Evolutionary conservation across 2,797 vertebrate genomes (phyloP).

Genomic region (Hemibagrus guttatus): DNA sequence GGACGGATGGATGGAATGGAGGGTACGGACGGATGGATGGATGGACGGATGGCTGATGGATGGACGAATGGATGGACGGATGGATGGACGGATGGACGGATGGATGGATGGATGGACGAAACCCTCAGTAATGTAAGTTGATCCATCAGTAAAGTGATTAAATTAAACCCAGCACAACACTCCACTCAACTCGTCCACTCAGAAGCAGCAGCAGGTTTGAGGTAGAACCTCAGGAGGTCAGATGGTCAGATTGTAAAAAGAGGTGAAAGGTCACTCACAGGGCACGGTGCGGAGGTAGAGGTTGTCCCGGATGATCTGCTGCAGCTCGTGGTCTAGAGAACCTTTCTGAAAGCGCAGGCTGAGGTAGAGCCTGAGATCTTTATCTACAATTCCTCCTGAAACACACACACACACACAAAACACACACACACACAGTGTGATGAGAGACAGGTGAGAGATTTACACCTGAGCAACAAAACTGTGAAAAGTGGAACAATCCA

Average conservation of each 20-base stretch:
- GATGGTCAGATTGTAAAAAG: background rate
- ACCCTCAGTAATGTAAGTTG: background rate
- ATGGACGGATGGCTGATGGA: too few species aligned
- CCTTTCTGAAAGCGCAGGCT: conserved; percentile 98
- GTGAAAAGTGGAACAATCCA: background rate
- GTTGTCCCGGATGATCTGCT: conserved; percentile 99
- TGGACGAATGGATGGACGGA: background rate
- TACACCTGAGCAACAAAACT: background rate
- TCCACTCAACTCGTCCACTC: too few species aligned
- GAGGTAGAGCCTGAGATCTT: conserved; percentile 98
- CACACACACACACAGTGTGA: background rate
- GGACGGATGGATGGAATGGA: background rate
- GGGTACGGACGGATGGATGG: background rate
- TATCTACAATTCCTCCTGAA: conserved; percentile 96
- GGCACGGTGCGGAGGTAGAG: conserved; percentile 98
- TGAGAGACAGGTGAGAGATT: too few species aligned
- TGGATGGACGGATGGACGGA: background rate
- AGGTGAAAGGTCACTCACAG: conserved; percentile 82
- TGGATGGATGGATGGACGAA: background rate
- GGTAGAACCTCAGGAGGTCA: background rate
- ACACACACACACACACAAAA: conserved; percentile 53
- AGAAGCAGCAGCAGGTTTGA: background rate
- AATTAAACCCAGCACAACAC: background rate
- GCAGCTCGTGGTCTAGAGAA: conserved; percentile 96
- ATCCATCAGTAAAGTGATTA: background rate